phyloP scores from a whole-genome alignment of 2,888 invertebrate species.

The Lapara coniferarum region DNA sequence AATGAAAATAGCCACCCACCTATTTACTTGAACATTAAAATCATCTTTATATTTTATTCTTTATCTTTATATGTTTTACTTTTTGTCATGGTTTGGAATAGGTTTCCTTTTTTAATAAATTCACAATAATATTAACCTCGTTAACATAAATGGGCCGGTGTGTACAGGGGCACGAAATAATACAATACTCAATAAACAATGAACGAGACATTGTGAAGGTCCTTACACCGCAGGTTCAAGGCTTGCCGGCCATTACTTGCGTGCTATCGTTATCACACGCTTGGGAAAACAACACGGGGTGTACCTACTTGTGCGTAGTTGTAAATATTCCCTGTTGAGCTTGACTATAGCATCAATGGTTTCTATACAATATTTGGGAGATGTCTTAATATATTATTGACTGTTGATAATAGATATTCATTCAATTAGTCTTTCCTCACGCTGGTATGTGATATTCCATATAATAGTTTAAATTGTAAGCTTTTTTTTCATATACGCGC shows the following conservation, averaged over 20 bases:
- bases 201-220: constrained; percentile 60
- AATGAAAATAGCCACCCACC: background rate
- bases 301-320: background rate
- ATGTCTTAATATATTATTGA: background rate
- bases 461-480: too few relatives aligned
- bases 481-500: too few relatives aligned
- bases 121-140: background rate
- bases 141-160: constrained; percentile 28
- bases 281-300: constrained; percentile 44
- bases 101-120: background rate
- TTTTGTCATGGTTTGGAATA: too few relatives aligned
- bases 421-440: too few relatives aligned
- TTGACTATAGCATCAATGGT: background rate
- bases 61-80: too few relatives aligned
- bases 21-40: too few relatives aligned
- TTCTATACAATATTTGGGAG: background rate
- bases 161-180: constrained; percentile 29
- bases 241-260: constrained; percentile 63
- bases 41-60: too few relatives aligned
- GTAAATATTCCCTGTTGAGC: background rate
- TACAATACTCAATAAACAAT: constrained; percentile 58
- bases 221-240: constrained; percentile 75
- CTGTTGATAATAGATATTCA: too few relatives aligned
- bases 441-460: too few relatives aligned
- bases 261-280: constrained; percentile 62